Evolutionary conservation across 2,888 invertebrate species (phyloP).

Genomic region (Limnephilus rhombicus): DNA sequence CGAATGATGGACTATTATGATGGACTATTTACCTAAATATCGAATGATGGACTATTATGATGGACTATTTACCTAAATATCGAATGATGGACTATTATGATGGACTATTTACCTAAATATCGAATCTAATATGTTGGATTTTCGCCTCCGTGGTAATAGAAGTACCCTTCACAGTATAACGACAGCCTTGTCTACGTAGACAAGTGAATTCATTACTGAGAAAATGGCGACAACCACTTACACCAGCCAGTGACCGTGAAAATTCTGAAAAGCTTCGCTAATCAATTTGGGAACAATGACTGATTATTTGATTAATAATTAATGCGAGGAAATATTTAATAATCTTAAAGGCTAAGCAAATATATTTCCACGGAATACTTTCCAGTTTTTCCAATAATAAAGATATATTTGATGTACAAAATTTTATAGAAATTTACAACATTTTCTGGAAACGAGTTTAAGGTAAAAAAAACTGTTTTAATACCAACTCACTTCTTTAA

Average conservation of each 20-base stretch:
- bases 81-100: no score
- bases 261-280: background rate
- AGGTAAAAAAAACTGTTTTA: background rate
- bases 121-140: background rate
- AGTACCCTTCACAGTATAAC: background rate
- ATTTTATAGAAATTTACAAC: background rate
- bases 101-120: no score
- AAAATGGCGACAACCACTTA: background rate
- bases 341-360: background rate
- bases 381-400: background rate
- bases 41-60: no score
- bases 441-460: background rate
- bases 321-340: background rate
- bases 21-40: no score
- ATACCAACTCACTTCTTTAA: background rate
- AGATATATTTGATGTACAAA: background rate
- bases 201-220: background rate
- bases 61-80: no score
- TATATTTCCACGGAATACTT: background rate
- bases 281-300: slow-evolving; percentile 33
- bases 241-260: background rate
- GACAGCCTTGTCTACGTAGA: background rate
- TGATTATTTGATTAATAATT: slow-evolving; percentile 2
- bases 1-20: no score
- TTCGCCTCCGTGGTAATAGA: background rate